Conservation (phyloP, 2,113 vertebrate genomes). For the Herpailurus yagouaroundi region DNA sequence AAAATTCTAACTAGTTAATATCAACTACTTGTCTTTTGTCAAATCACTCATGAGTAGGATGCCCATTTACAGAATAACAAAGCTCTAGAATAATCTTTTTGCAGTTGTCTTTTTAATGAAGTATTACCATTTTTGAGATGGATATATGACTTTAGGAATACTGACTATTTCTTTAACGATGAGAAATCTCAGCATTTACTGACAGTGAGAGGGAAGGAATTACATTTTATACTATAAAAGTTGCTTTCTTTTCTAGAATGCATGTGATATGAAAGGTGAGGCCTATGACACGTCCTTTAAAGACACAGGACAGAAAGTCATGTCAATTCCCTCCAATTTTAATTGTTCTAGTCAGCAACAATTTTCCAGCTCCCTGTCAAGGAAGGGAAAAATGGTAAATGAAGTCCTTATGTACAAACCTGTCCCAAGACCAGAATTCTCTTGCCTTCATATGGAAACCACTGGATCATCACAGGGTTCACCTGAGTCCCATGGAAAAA, state of each 20-base stretch:
- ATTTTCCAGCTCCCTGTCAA: conserved; percentile 64
- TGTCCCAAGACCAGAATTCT: conserved; percentile 56
- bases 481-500: not conserved
- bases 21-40: not conserved
- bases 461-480: conserved; percentile 28
- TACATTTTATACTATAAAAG: not conserved
- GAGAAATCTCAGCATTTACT: conserved; percentile 37
- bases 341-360: conserved; percentile 40
- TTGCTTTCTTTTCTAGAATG: not conserved
- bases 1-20: not conserved
- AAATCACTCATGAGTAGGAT: not conserved
- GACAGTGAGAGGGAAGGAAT: not conserved
- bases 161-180: conserved; percentile 4
- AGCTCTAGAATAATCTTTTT: not conserved
- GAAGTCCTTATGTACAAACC: conserved; percentile 67
- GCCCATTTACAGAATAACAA: not conserved
- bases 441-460: conserved; percentile 47
- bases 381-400: conserved; percentile 49
- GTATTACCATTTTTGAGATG: not conserved
- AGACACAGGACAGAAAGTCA: conserved; percentile 57
- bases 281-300: conserved; percentile 36
- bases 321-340: conserved; percentile 65
- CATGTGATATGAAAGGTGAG: conserved; percentile 62
- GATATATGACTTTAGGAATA: conserved; percentile 1
- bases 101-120: conserved; percentile 4